Conservation (phyloP, 2,113 vertebrate genomes). For the Perccottus glenii region DNA sequence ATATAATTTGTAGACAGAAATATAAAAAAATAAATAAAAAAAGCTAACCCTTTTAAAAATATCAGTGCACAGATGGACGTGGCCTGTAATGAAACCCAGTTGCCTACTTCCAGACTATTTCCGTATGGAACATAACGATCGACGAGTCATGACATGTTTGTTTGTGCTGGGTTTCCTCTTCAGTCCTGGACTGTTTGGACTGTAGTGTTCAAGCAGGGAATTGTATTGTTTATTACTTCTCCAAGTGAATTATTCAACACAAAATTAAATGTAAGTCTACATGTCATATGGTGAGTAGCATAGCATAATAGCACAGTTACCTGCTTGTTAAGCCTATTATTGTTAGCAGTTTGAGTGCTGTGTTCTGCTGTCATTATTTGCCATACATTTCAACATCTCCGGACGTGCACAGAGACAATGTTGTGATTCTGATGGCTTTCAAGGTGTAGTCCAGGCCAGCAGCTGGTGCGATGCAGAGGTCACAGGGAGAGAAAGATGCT, state of each 20-base stretch:
- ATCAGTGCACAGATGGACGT: background rate
- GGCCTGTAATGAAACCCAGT: background rate
- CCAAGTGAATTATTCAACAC: too few species aligned
- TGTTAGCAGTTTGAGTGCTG: background rate
- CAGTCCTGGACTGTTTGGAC: background rate
- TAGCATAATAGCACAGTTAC: background rate
- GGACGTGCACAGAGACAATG: constrained; percentile 13
- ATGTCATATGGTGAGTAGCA: background rate
- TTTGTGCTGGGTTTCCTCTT: background rate
- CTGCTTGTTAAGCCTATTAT: constrained; percentile 1
- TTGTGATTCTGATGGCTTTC: constrained; percentile 14
- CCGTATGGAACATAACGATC: background rate
- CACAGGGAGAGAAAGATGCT: constrained; percentile 40
- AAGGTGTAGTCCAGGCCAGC: constrained; percentile 29
- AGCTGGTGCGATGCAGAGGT: constrained; percentile 53
- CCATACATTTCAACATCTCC: constrained; percentile 22
- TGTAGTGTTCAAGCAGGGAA: background rate
- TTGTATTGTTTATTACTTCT: too few species aligned
- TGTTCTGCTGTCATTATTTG: constrained; percentile 10
- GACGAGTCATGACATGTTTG: background rate
- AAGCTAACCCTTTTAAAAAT: too few species aligned
- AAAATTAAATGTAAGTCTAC: background rate
- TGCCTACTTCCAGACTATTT: background rate
- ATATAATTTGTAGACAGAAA: too few species aligned
- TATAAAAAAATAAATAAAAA: too few species aligned